Base-by-base conservation (phyloP, 2,113 vertebrate genomes). In the Mugil cephalus region DNA sequence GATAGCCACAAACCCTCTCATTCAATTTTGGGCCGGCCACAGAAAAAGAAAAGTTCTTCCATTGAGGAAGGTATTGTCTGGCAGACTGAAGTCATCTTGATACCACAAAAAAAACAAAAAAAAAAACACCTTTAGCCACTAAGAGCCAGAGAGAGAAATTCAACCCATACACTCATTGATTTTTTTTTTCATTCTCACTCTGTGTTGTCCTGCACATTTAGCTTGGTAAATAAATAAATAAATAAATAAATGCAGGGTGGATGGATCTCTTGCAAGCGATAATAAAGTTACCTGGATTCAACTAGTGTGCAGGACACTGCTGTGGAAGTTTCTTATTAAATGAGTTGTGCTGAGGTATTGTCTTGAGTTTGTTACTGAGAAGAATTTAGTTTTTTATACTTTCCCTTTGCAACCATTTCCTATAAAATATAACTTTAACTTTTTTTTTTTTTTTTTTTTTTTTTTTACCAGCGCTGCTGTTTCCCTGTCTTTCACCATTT, bases 121-220 rank as follows among this genome's bases (percentile, higher is more conserved):
- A 5, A 17, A 24, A 43, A 58, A 56, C 68, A 66, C 43, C 48
- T 60, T 72, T 36, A 64, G 42, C 34, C 54, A 30, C 47, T 36
- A 11, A 8, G 45, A 67, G 42, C 38, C 50, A 50, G 42, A 64
- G 7, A 77, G 58, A 64, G 53, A 58, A 70, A 73, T 56, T 64
- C 17, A 1, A 61, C 36, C 35, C 3, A 36, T 38, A 30, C 30
- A 24, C 39, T 51, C 66, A 68, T 58, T 52, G 43, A 64, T 77
- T 51, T 60, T 40, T 51, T 42, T 40, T 17, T 8, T 13, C 10
- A 24, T 10, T 36, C 30, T 35, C 10, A 13, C 21, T 38, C 45
- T 47, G 17, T 46, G 39, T 59, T 64, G 50, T 46, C 58, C 47
- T 45, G 38, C 43, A 40, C 68, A 66, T 62, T 55, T 39, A 40